Evolutionary conservation across 2,888 invertebrate genomes (phyloP).

Genomic region (Dryocosmus kuriphilus): DNA sequence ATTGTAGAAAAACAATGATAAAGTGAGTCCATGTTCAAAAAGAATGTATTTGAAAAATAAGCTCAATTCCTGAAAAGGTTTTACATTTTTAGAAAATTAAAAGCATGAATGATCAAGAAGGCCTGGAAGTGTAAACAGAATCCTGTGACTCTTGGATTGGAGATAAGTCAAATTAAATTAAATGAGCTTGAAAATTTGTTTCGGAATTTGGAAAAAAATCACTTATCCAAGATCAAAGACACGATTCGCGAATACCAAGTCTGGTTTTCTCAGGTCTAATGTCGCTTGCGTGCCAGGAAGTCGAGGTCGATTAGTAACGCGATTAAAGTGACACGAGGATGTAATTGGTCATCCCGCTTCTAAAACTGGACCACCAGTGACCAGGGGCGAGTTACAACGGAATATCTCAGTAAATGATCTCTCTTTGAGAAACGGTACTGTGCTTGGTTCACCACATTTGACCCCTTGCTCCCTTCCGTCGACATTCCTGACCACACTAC

Average conservation of each 20-base stretch:
- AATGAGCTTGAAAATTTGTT: not conserved
- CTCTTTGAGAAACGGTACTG: conserved; percentile 47
- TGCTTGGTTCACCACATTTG: conserved; percentile 52
- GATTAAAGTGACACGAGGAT: conserved; percentile 38
- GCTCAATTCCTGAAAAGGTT: no score
- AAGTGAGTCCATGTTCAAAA: not conserved
- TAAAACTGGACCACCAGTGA: conserved; percentile 42
- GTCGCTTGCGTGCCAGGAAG: conserved; percentile 33
- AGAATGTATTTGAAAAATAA: no score
- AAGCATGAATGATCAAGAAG: no score
- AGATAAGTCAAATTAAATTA: not conserved
- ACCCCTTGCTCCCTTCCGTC: conserved; percentile 57
- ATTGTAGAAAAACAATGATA: not conserved
- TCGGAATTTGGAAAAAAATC: not conserved
- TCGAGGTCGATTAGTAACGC: conserved; percentile 38
- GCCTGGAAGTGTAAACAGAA: no score
- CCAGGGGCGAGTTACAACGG: conserved; percentile 44
- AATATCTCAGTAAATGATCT: conserved; percentile 54
- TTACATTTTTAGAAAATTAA: no score
- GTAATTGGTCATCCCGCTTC: conserved; percentile 38
- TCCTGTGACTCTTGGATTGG: not conserved
- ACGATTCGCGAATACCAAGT: conserved; percentile 1
- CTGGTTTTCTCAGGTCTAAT: not conserved
- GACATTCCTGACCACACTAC: conserved; percentile 52
- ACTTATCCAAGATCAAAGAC: not conserved